phyloP scores from a whole-genome alignment of 2,113 vertebrate genomes.

The Hippocampus comes region DNA sequence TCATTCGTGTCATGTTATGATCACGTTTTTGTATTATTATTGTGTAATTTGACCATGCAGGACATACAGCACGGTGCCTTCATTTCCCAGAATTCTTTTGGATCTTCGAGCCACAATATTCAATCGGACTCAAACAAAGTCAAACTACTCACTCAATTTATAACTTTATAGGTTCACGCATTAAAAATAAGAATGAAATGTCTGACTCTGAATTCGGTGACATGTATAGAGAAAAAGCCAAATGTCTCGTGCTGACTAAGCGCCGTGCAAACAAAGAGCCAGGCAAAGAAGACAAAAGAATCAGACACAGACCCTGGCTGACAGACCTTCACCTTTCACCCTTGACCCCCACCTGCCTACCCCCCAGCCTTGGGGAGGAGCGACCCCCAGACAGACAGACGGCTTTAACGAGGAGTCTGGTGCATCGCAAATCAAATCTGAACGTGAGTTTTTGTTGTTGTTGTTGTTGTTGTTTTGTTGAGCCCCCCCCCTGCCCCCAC shows the following conservation, averaged over 20 bases:
- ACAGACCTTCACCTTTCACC: constrained; percentile 25
- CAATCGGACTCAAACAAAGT: background rate
- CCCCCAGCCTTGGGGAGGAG: constrained; percentile 5
- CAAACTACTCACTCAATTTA: background rate
- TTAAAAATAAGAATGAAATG: background rate
- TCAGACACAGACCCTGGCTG: constrained; percentile 16
- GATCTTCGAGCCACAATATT: background rate
- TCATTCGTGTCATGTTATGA: background rate
- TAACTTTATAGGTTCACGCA: background rate
- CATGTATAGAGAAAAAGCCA: background rate
- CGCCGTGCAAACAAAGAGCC: constrained; percentile 8
- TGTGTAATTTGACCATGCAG: background rate
- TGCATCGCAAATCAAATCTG: constrained; percentile 15
- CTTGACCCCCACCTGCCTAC: constrained; percentile 8
- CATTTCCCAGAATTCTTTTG: background rate
- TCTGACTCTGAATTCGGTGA: background rate
- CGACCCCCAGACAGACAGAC: constrained; percentile 8
- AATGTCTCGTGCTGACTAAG: background rate
- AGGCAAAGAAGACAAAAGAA: constrained; percentile 1
- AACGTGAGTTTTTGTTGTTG: background rate
- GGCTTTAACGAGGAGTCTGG: constrained; percentile 17
- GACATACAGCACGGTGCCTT: background rate
- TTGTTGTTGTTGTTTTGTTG: background rate
- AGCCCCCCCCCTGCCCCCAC: background rate
- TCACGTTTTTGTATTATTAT: background rate